Base-by-base conservation (phyloP, 2,797 vertebrate genomes). In the Pipistrellus nathusii region DNA sequence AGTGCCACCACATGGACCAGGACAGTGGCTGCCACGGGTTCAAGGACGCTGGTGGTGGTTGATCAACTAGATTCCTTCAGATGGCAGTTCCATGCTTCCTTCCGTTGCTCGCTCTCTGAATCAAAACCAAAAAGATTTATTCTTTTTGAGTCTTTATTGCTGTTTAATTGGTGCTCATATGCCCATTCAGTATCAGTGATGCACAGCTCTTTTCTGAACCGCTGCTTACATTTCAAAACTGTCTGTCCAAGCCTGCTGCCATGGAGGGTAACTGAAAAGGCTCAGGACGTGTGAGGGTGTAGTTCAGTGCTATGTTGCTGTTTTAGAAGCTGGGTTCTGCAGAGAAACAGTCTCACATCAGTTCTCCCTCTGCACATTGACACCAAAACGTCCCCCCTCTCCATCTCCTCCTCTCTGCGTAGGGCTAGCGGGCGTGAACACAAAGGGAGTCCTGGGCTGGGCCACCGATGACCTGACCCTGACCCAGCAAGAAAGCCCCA, bases 401-500 rank as follows among this genome's bases (percentile, higher is more conserved):
- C 6, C 3, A 17, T 51, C 13, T 85, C 9, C 30, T 84, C n/a
- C n/a, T 85, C 23, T 55, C 6, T 2, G 2, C 57, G 76, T 62
- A 68, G 25, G 13, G 75, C 53, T 30, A 51, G 69, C 91, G 38
- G 23, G 66, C 71, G 57, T 93, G 87, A 87, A 69, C 69, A 68
- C 10, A 83, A 51, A 94, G 11, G 69, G 76, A 85, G 6, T 59
- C 69, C 82, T 15, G 73, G 12, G 27, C 44, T 23, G 8, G 92
- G 53, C 20, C 64, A 5, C 14, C 87, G 15, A 94, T 96, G 94
- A 83, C 20, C 64, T 66, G 8, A 48, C 53, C 20, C 53, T 55
- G 20, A 23, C 53, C 53, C 53, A 21, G 53, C 53, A 9, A 23
- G 53, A 30, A 62, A 14, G 59, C 59, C 59, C 5, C 12, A 2